Conservation (phyloP, 1,140 invertebrate genomes). For the Diabrotica virgifera region DNA sequence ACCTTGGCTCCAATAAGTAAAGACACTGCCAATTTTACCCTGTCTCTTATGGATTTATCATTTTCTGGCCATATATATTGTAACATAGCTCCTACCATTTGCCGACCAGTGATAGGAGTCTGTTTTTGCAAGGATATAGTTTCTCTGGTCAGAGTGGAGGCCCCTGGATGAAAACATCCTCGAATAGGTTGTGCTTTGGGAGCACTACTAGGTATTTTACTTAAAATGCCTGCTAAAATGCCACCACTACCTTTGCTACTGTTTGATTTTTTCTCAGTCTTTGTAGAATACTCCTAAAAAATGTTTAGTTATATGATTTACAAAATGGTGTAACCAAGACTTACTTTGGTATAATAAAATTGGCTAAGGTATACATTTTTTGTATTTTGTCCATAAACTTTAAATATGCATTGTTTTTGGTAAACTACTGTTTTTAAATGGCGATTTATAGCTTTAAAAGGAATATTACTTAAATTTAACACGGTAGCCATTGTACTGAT, state of each 20-base stretch:
- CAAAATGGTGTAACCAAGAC: constrained; percentile 28
- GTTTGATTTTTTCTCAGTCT: constrained; percentile 19
- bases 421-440: constrained; percentile 19
- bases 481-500: constrained; percentile 32
- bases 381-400: too few species aligned
- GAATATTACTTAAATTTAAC: constrained; percentile 37
- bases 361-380: too few species aligned
- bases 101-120: constrained; percentile 61
- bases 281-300: constrained; percentile 26
- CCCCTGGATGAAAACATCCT: constrained; percentile 89
- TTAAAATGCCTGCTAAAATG: constrained; percentile 36
- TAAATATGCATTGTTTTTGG: too few species aligned
- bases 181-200: constrained; percentile 47
- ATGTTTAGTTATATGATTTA: constrained; percentile 18
- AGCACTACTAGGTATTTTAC: constrained; percentile 26
- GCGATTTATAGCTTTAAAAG: constrained; percentile 31
- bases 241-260: constrained; percentile 26
- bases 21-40: constrained; percentile 82
- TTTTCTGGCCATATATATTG: constrained; percentile 96
- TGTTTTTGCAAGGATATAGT: constrained; percentile 58
- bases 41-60: constrained; percentile 70
- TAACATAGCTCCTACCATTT: constrained; percentile 88
- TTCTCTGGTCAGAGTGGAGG: constrained; percentile 66
- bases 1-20: constrained; percentile 80
- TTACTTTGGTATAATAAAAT: constrained; percentile 7